Evolutionary conservation across 2,113 vertebrate species (phyloP).

Genomic region (Macheiramphus alcinus): DNA sequence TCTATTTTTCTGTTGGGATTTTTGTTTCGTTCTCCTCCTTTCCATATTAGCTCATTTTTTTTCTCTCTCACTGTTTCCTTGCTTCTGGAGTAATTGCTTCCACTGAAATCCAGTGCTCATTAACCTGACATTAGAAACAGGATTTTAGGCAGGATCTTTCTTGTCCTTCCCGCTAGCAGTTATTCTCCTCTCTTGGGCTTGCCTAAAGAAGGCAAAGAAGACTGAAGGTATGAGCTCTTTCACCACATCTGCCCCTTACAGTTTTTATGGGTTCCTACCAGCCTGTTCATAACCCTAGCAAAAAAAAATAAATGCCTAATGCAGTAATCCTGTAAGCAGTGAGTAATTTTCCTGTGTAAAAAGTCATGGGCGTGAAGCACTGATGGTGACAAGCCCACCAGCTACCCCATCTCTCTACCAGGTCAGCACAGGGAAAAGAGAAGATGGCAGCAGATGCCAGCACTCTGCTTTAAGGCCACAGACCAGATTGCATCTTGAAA

Average conservation of each 20-base stretch:
- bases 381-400: not conserved
- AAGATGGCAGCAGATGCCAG: not conserved
- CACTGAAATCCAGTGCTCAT: not conserved
- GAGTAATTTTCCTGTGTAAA: not conserved
- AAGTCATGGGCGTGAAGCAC: not conserved
- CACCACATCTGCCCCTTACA: not conserved
- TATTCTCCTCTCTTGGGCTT: not conserved
- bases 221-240: not conserved
- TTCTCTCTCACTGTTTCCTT: not conserved
- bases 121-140: not conserved
- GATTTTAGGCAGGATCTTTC: not conserved
- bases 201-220: not conserved
- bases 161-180: not conserved
- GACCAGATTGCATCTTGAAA: not conserved
- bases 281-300: not conserved
- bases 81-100: not conserved
- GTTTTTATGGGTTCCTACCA: not conserved
- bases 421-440: not conserved
- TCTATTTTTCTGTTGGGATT: not conserved
- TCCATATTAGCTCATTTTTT: not conserved
- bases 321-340: not conserved
- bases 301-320: not conserved
- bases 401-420: not conserved
- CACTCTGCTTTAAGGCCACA: not conserved
- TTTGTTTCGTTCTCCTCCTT: not conserved